Evolutionary conservation across 2,888 invertebrate species (phyloP).

Genomic region (Lepidocyrtinus sp.): DNA sequence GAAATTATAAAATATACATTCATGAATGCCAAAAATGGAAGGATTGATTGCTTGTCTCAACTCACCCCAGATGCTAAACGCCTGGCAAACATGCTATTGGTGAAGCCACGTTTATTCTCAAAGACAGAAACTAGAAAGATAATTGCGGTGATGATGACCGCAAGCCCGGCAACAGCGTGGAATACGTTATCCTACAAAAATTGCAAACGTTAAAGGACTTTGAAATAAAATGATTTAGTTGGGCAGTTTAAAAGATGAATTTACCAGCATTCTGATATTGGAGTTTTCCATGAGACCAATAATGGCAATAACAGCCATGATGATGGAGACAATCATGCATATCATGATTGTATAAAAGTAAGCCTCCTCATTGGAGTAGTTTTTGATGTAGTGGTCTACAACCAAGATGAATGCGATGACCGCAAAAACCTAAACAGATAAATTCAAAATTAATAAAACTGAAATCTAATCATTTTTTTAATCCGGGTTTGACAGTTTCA

Average conservation of each 20-base stretch:
- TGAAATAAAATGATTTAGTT: not conserved
- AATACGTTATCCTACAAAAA: slow-evolving; percentile 63
- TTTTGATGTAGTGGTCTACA: slow-evolving; percentile 55
- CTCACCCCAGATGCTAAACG: slow-evolving; percentile 67
- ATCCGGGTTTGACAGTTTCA: not conserved
- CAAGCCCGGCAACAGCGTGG: slow-evolving; percentile 62
- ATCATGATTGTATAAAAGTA: slow-evolving; percentile 63
- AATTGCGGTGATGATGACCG: slow-evolving; percentile 61
- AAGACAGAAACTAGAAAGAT: slow-evolving; percentile 66
- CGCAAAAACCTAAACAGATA: slow-evolving; percentile 60
- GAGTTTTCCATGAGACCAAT: slow-evolving; percentile 65
- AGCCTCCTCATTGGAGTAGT: slow-evolving; percentile 61
- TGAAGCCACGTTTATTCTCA: slow-evolving; percentile 37
- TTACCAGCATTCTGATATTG: slow-evolving; percentile 64
- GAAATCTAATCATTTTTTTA: not conserved
- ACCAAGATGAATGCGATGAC: slow-evolving; percentile 63
- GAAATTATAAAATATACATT: not conserved
- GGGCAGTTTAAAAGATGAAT: slow-evolving; percentile 25
- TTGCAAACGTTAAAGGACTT: not conserved
- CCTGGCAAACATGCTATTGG: slow-evolving; percentile 58
- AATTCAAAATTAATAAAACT: not conserved
- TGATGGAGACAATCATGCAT: slow-evolving; percentile 62
- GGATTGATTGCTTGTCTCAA: slow-evolving; percentile 17
- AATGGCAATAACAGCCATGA: slow-evolving; percentile 60
- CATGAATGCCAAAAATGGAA: not conserved